Evolutionary conservation across 2,797 vertebrate genomes (phyloP), one percentile per base, ranked within the genome.

Genomic region (Enteromius unitaeniatus): DNA sequence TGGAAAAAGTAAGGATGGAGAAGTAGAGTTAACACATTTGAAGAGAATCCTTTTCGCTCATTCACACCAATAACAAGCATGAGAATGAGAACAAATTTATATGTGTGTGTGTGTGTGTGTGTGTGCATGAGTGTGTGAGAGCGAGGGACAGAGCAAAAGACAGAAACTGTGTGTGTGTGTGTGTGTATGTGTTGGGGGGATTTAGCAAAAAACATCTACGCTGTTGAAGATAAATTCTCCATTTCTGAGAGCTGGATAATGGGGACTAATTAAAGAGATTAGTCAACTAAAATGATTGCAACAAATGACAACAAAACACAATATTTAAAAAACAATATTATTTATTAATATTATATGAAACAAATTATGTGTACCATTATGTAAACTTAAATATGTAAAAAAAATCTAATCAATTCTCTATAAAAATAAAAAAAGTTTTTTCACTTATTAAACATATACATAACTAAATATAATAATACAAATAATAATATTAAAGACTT

Each of bases 1-100:
- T 10, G 40, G 40, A 42, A 23, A 4, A 23, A 58, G 53, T 58
- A 62, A 80, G n/a, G 68, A 47, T 76, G 76, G 45, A 86, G 77
- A 78, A 90, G 82, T 82, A 69, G 73, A 88, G 87, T 88, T 91
- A 87, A 91, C 89, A 89, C 77, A 68, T 88, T 81, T 87, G 64
- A 79, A 82, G 64, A 76, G 82, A 83, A 69, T 55, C 62, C 55
- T 86, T 70, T 86, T 73, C 23, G 14, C 84, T 78, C 3, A 3
- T 83, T 85, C 77, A 72, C 83, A 75, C 69, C 51, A 81, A 81
- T 78, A 70, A 64, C 51, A 81, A 10, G 40, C 60, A 86, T 9
- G 3, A 83, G 78, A 37, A 37, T 37, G 34, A 7, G 34, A 85
- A 78, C 55, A 68, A 19, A 80, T 67, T 37, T 51, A 58, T n/a